Evolutionary conservation across 2,797 vertebrate genomes (phyloP).

Genomic region (Spinibarbus caldwelli): DNA sequence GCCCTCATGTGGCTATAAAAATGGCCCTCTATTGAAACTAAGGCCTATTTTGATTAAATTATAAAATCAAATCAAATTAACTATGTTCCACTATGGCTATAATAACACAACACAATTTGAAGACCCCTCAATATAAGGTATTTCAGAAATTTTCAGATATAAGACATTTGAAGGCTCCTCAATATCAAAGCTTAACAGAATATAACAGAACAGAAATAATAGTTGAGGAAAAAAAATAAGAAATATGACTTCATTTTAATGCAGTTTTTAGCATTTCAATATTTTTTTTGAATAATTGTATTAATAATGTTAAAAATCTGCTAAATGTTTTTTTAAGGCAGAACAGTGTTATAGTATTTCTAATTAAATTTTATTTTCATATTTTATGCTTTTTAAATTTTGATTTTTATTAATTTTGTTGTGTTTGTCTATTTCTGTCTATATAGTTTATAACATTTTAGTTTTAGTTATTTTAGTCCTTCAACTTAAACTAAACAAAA

Average conservation of each 20-base stretch:
- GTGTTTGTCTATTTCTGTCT: not conserved
- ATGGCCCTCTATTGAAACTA: conserved; percentile 7
- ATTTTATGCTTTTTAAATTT: not conserved
- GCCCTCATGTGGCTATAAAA: conserved; percentile 41
- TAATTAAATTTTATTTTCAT: not conserved
- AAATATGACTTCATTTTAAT: too few species aligned
- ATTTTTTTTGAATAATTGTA: too few species aligned
- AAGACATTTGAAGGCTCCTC: not conserved
- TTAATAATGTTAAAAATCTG: not conserved
- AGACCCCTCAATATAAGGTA: not conserved
- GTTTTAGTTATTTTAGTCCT: not conserved
- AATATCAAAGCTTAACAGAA: not conserved
- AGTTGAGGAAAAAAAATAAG: too few species aligned
- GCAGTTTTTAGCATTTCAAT: not conserved
- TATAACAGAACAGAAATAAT: not conserved
- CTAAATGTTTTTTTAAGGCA: not conserved
- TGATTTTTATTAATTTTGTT: not conserved
- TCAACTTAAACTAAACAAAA: not conserved
- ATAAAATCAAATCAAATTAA: not conserved
- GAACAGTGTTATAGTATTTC: not conserved
- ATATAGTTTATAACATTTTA: not conserved
- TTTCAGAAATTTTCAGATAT: not conserved
- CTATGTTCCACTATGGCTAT: not conserved
- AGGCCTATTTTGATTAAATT: not conserved
- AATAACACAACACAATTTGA: not conserved